Base-by-base conservation (phyloP, 2,888 invertebrate species). In the Nemapogon koenigi region DNA sequence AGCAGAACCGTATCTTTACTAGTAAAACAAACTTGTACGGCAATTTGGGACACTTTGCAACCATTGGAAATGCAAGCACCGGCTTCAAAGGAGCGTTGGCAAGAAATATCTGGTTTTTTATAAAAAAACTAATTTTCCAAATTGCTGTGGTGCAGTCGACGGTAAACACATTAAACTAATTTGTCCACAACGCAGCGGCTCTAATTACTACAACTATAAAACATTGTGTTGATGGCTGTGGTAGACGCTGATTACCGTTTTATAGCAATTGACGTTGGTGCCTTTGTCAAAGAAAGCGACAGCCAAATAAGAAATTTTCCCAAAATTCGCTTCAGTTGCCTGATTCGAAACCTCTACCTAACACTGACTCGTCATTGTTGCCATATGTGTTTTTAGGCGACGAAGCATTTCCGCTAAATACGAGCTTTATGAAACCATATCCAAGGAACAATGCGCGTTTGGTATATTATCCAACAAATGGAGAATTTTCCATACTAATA, bases 241-340 rank as follows among this genome's bases (percentile, higher is more conserved):
- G 42, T 42, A 18, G 47, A 46, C 35, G 30, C 41, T 22, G 43
- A 46, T 36, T 42, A 43, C 14, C 40, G 41, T 8, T 45, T 46
- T 26, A 46, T 41, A 41, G 43, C 40, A 15, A 30, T 44, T 22
- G 41, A 44, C 36, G 42, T 46, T 1, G 46, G 44, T 33, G 35
- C 43, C 27, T 43, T 35, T 37, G 43, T 44, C 26, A 44, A 35
- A 46, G 41, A 43, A 35, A 42, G 42, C n/a, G 45, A 46, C 30
- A 41, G 43, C 13, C 39, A 36, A 39, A 42, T 46, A 42, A 44
- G 33, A 43, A 16, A 18, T 14, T 44, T 41, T 30, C 2, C 6
- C 18, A 44, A 32, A 41, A 46, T 38, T 36, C 38, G 29, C 43
- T 46, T 38, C 45, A 46, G 43, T 26, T 47, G 43, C 45, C 44